Conservation (phyloP, 2,797 vertebrate genomes). For the Miichthys miiuy region DNA sequence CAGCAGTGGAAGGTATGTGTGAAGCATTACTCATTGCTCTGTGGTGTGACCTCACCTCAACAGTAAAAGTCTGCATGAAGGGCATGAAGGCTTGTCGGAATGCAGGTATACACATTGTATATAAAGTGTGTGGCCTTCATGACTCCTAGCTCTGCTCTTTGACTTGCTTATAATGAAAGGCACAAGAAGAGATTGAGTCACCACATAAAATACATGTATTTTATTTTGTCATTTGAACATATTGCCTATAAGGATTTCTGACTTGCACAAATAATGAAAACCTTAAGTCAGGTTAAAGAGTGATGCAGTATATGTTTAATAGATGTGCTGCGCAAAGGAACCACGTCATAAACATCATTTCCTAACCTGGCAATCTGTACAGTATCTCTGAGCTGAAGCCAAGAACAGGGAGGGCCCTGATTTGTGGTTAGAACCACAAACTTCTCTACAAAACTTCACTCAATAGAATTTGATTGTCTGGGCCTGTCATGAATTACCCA, state of each 20-base stretch:
- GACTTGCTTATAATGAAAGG: not conserved
- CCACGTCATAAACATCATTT: not conserved
- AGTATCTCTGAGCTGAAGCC: not conserved
- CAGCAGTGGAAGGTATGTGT: conserved; percentile 12
- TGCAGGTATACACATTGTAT: not conserved
- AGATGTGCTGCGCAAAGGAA: not conserved
- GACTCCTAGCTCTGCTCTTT: not conserved
- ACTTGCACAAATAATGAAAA: not conserved
- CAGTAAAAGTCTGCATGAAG: conserved; percentile 22
- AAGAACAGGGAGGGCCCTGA: too few species aligned
- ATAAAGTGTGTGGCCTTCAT: not conserved
- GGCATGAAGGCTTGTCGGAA: not conserved
- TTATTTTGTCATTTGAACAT: not conserved
- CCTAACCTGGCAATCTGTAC: not conserved
- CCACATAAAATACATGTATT: not conserved
- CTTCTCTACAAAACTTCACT: not conserved
- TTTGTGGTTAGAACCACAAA: not conserved
- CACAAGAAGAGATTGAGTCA: not conserved
- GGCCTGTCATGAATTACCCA: not conserved
- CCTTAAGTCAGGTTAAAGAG: not conserved
- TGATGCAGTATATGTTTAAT: not conserved
- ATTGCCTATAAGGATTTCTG: not conserved
- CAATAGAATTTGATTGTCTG: not conserved
- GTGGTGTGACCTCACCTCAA: conserved; percentile 24
- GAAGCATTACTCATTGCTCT: conserved; percentile 11